A percentile compares a stretch with the other conserved stretches of the same genome.
Evolutionary conservation across 2,888 invertebrate genomes (phyloP).

Genomic region (Scaptomyza polygonia): DNA sequence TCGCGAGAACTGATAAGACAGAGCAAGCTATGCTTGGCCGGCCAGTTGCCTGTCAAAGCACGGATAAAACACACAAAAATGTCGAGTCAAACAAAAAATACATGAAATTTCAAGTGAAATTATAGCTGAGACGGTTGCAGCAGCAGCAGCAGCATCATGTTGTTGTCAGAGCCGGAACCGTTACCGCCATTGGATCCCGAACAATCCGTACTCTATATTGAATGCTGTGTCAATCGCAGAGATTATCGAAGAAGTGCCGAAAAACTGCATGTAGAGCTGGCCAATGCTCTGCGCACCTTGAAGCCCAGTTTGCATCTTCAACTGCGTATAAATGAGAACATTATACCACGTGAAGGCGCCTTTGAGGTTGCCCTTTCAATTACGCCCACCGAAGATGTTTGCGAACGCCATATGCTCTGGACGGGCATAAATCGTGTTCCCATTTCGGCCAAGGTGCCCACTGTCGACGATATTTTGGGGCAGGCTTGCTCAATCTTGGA

Average conservation of each 20-base stretch:
- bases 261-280: constrained; percentile 62
- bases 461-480: constrained; percentile 64
- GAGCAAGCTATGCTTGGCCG: constrained; percentile 35
- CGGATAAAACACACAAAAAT: constrained; percentile 2
- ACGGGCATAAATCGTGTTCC: constrained; percentile 65
- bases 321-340: constrained; percentile 65
- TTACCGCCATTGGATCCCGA: constrained; percentile 43
- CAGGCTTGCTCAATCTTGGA: constrained; percentile 51
- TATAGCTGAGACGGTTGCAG: neutral
- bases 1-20: constrained; percentile 40
- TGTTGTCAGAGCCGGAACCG: neutral
- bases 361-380: constrained; percentile 70
- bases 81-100: constrained; percentile 16
- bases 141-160: neutral
- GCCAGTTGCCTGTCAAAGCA: constrained; percentile 54
- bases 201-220: constrained; percentile 75
- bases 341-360: constrained; percentile 63
- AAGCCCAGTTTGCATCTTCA: constrained; percentile 51
- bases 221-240: constrained; percentile 65
- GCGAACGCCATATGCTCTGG: constrained; percentile 59
- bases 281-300: constrained; percentile 60
- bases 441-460: constrained; percentile 68
- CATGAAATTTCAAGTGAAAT: constrained; percentile 6
- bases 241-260: constrained; percentile 61
- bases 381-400: constrained; percentile 37